A percentile compares a stretch with the other conserved stretches of the same genome.
Evolutionary conservation across 1,140 invertebrate genomes (phyloP).

Genomic region (Mya arenaria): DNA sequence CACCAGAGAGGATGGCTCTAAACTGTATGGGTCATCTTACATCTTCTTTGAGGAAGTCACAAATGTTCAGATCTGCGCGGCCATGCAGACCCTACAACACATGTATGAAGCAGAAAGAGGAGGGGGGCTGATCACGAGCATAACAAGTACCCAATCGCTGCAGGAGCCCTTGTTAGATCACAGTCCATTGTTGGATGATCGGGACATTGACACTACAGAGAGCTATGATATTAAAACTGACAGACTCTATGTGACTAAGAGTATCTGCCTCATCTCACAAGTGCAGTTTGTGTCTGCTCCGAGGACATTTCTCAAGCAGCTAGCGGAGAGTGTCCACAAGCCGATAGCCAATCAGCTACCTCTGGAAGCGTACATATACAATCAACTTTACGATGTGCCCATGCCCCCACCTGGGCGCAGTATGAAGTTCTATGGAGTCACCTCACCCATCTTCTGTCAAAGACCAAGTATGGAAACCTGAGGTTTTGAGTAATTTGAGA

Average conservation of each 20-base stretch:
- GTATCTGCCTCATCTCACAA: constrained; percentile 93
- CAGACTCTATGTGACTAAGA: constrained; percentile 96
- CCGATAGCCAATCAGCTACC: constrained; percentile 74
- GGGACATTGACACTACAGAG: constrained; percentile 54
- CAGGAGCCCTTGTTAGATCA: constrained; percentile 43
- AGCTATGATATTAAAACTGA: constrained; percentile 95
- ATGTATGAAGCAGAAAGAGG: constrained; percentile 93
- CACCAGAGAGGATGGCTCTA: constrained; percentile 96
- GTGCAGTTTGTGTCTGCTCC: constrained; percentile 90
- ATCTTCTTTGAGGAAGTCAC: constrained; percentile 98
- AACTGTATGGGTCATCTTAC: constrained; percentile 95
- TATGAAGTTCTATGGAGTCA: constrained; percentile 87
- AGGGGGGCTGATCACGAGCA: constrained; percentile 55
- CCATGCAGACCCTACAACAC: constrained; percentile 96
- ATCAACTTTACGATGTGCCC: constrained; percentile 96
- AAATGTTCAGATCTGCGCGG: constrained; percentile 94
- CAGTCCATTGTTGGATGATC: constrained; percentile 67
- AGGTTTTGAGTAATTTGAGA: neutral
- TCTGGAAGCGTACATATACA: constrained; percentile 96
- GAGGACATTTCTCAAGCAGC: constrained; percentile 77
- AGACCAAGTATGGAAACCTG: constrained; percentile 79
- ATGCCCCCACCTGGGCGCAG: constrained; percentile 93
- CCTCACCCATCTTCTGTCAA: constrained; percentile 80
- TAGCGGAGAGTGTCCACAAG: constrained; percentile 79
- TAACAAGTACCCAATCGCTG: constrained; percentile 66